Conservation (phyloP, 2,888 invertebrate genomes). For the Stenodema calcarata region DNA sequence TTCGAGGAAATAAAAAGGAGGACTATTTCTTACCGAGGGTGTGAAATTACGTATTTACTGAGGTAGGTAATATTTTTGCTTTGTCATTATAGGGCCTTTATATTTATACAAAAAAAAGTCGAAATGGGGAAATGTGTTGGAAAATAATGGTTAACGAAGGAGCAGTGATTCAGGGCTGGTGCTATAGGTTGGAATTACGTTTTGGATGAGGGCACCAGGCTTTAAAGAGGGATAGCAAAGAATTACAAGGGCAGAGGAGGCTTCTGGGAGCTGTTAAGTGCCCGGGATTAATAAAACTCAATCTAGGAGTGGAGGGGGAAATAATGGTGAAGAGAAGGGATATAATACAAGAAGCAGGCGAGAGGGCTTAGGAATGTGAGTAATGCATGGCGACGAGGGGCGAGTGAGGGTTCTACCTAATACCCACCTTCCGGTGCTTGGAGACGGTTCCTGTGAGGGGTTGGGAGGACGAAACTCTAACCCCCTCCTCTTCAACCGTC, state of each 20-base stretch:
- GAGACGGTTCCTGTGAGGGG: not conserved
- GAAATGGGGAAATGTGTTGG: not conserved
- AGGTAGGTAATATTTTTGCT: not conserved
- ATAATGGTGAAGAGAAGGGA: not conserved
- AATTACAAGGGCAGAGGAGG: slow-evolving; percentile 1
- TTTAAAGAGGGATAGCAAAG: not conserved
- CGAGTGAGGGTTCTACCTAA: not conserved
- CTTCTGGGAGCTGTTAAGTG: slow-evolving; percentile 18
- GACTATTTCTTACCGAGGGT: not conserved
- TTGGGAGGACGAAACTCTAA: not conserved
- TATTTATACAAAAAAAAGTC: not conserved
- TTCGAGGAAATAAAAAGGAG: not conserved
- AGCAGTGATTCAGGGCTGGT: not conserved
- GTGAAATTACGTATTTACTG: not conserved
- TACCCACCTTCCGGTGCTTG: not conserved
- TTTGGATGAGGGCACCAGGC: not conserved
- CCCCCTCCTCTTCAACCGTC: not conserved
- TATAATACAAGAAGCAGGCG: not conserved
- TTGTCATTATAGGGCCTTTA: not conserved
- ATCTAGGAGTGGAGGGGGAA: not conserved
- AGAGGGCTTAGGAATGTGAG: slow-evolving; percentile 33
- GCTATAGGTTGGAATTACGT: not conserved
- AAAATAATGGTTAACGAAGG: not conserved
- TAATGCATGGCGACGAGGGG: slow-evolving; percentile 22
- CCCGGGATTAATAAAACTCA: slow-evolving; percentile 31